phyloP scores from a whole-genome alignment of 2,113 vertebrate genomes.

The Rousettus leschenaultii region DNA sequence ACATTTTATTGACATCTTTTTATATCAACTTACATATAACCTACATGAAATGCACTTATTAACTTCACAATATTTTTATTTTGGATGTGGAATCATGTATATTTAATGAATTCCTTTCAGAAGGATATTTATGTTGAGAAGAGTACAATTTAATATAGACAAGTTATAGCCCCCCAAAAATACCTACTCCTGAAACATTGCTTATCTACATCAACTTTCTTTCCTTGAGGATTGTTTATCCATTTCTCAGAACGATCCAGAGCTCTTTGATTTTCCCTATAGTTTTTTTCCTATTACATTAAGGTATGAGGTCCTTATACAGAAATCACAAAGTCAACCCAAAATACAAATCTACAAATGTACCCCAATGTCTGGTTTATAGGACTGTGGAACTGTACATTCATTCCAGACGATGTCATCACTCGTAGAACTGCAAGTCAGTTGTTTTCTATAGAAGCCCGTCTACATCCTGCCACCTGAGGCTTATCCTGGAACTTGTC shows the following conservation, averaged over 20 bases:
- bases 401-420: background rate
- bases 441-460: background rate
- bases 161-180: background rate
- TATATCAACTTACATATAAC: background rate
- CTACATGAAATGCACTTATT: background rate
- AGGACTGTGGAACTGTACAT: background rate
- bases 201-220: background rate
- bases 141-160: background rate
- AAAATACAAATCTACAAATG: constrained; percentile 1
- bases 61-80: constrained; percentile 8
- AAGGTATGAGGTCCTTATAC: background rate
- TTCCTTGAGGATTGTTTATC: background rate
- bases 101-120: background rate
- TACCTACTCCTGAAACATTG: background rate
- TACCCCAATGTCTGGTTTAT: background rate
- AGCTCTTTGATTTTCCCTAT: background rate
- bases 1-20: background rate
- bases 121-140: background rate
- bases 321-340: background rate
- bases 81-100: background rate
- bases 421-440: background rate
- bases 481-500: too few species aligned
- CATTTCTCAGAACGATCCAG: background rate
- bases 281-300: background rate
- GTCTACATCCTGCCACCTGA: background rate